These are phyloP conservation scores for Astreopora myriophthalma DNA, from an alignment of 64 coral and sea anemone species.

Conservation along the genomic window DNA sequence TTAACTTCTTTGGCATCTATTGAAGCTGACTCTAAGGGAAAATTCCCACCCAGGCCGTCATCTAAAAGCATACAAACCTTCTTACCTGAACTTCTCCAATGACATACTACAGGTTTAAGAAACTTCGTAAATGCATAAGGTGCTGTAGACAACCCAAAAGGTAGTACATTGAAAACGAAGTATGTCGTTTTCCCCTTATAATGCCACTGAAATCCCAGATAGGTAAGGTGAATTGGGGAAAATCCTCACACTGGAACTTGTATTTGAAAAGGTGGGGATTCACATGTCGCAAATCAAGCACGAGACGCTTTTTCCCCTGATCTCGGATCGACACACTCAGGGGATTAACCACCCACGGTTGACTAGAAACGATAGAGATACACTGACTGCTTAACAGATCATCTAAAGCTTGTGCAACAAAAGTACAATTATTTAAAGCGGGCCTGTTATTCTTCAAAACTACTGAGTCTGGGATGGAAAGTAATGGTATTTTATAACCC, in stretches of 20 bases:
- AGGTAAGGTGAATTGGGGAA: background rate
- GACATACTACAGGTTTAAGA: background rate
- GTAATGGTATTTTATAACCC: constrained; percentile 52
- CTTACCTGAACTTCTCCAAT: background rate
- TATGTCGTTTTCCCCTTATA: too few relatives aligned
- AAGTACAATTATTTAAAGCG: constrained; percentile 28
- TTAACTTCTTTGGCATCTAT: background rate
- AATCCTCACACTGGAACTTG: constrained; percentile 32
- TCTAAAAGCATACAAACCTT: background rate
- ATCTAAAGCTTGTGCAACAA: constrained; percentile 29
- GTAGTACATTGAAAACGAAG: too few relatives aligned
- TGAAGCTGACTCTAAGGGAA: too few relatives aligned
- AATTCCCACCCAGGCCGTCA: too few relatives aligned
- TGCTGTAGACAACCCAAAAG: background rate
- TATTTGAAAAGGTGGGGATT: constrained; percentile 10
- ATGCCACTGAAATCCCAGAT: too few relatives aligned
- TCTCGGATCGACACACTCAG: constrained; percentile 17
- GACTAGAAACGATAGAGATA: background rate
- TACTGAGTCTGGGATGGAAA: constrained; percentile 27
- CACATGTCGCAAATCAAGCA: constrained; percentile 5
- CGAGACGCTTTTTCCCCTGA: background rate
- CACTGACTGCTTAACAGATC: constrained; percentile 22
- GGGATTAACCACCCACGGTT: constrained; percentile 12
- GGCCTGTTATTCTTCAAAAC: constrained; percentile 35
- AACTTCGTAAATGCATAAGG: constrained; percentile 21